Evolutionary conservation across 2,888 invertebrate genomes (phyloP).

Genomic region (Byasa hedistus): DNA sequence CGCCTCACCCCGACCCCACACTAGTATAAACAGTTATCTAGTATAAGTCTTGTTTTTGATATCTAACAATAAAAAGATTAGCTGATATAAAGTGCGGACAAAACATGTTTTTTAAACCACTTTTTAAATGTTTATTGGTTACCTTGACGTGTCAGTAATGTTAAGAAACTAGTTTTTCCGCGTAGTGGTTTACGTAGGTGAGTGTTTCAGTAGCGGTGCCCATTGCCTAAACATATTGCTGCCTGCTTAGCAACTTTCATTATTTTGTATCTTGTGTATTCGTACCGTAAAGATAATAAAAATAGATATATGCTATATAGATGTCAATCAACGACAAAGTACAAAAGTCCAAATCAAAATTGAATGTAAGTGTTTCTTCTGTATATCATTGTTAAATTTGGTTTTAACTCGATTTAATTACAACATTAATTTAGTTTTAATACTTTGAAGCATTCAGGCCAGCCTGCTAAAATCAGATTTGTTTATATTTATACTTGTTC

Average conservation of each 20-base stretch:
- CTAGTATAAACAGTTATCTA: no score
- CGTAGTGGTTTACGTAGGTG: background rate
- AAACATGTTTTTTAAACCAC: background rate
- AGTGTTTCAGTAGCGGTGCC: no score
- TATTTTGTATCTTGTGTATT: constrained; percentile 24
- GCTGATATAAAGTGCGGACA: background rate
- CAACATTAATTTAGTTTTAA: background rate
- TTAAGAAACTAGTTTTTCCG: background rate
- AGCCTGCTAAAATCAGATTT: background rate
- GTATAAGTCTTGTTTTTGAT: background rate
- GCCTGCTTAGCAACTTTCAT: constrained; percentile 27
- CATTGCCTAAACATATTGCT: background rate
- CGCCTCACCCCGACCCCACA: no score
- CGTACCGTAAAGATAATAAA: constrained; percentile 30
- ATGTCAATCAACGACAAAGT: constrained; percentile 44
- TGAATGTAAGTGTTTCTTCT: constrained; percentile 35
- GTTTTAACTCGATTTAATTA: background rate
- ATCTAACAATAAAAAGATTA: background rate
- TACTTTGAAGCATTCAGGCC: background rate
- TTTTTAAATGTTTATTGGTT: background rate
- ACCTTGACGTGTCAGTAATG: background rate
- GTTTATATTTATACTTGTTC: background rate
- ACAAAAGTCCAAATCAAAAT: constrained; percentile 39
- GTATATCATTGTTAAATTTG: background rate
- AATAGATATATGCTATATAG: constrained; percentile 28